These are phyloP conservation scores for Paedocypris micromegethes DNA, from an alignment of 2,797 vertebrate species.

Conservation along the genomic window DNA sequence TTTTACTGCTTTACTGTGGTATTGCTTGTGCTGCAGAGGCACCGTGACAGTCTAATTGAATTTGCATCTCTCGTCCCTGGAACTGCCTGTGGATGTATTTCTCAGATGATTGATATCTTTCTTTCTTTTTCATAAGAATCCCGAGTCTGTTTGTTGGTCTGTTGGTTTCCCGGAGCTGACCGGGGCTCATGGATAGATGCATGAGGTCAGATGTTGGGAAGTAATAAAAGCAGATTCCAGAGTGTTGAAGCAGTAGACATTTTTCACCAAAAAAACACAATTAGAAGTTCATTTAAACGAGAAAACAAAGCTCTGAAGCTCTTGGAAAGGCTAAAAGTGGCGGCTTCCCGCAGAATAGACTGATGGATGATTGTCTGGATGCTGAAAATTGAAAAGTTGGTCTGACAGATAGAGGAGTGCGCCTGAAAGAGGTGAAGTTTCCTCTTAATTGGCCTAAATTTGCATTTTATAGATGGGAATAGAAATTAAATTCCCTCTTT, in stretches of 20 bases:
- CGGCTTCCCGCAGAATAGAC: no score
- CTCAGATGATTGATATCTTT: conserved; percentile 16
- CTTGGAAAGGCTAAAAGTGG: no score
- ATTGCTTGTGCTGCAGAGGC: conserved; percentile 9
- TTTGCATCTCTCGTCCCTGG: conserved; percentile 18
- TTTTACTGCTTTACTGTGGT: no score
- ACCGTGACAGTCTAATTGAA: conserved; percentile 21
- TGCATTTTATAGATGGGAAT: conserved; percentile 1
- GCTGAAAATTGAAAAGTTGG: conserved; percentile 29
- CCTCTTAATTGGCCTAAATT: conserved; percentile 18
- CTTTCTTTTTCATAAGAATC: neutral
- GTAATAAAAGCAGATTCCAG: no score
- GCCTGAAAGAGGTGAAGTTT: conserved; percentile 14
- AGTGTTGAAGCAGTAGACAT: no score
- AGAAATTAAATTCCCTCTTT: no score
- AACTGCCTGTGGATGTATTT: conserved; percentile 22
- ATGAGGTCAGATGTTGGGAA: no score
- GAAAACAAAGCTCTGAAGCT: no score
- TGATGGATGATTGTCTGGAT: conserved; percentile 39
- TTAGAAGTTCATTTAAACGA: no score
- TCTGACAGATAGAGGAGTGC: conserved; percentile 31
- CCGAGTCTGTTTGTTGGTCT: neutral
- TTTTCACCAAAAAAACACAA: no score
- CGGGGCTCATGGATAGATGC: no score
- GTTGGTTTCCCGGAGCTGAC: no score